These are phyloP conservation scores for Caenorhabditis remanei DNA, from an alignment of 1,140 invertebrate genomes.

Conservation along the genomic window DNA sequence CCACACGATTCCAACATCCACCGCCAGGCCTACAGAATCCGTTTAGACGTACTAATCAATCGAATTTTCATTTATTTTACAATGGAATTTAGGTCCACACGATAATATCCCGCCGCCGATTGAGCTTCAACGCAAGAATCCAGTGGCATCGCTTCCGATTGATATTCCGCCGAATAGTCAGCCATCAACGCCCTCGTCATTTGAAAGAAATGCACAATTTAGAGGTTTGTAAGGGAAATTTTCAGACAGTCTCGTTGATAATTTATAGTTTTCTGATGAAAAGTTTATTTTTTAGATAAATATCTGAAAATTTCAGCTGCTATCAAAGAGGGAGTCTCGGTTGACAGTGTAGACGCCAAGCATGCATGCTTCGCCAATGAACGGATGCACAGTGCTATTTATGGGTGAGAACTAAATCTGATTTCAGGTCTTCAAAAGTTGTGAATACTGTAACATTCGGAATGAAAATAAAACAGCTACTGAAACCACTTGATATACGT, in stretches of 20 bases:
- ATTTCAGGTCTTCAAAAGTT: too few species aligned
- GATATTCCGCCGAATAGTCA: not conserved
- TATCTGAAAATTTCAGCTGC: too few species aligned
- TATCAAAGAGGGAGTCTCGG: not conserved
- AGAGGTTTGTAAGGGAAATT: not conserved
- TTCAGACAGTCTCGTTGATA: too few species aligned
- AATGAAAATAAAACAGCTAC: too few species aligned
- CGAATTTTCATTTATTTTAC: not conserved
- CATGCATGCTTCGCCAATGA: constrained; percentile 35
- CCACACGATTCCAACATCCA: not conserved
- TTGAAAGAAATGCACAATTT: not conserved
- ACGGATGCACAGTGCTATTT: constrained; percentile 29
- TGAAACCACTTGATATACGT: too few species aligned
- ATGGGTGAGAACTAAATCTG: not conserved
- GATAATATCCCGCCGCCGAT: not conserved
- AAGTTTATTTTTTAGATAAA: too few species aligned
- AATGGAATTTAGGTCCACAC: not conserved
- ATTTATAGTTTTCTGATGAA: not conserved
- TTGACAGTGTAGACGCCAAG: constrained; percentile 18
- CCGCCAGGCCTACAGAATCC: not conserved
- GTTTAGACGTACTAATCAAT: not conserved
- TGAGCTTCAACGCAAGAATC: constrained; percentile 2
- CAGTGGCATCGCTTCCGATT: not conserved
- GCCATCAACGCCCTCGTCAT: not conserved
- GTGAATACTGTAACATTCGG: too few species aligned